A percentile compares a stretch with the other conserved stretches of the same genome.
These are phyloP conservation scores for Coccyzus lansbergi DNA, from an alignment of 2,797 vertebrate species.

Conservation along the genomic window DNA sequence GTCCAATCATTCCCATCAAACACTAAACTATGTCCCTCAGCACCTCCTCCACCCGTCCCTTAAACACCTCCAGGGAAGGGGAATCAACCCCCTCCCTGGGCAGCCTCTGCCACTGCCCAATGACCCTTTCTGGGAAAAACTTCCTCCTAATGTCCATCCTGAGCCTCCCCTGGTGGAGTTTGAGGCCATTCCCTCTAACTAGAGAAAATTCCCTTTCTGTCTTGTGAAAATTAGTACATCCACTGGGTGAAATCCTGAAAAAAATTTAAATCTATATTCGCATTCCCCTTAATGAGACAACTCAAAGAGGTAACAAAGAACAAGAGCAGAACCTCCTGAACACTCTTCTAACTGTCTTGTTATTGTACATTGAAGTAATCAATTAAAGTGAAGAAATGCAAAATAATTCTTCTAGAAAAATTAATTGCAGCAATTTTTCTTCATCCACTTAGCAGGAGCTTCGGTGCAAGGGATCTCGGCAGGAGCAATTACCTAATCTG, in stretches of 20 bases:
- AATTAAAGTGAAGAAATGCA: conserved; percentile 8
- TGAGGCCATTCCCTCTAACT: no score
- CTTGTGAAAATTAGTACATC: background rate
- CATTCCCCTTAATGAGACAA: background rate
- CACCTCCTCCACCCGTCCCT: no score
- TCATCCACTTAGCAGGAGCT: conserved; percentile 24
- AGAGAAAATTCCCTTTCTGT: conserved; percentile 21
- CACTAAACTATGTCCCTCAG: no score
- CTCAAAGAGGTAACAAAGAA: background rate
- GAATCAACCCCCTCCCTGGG: no score
- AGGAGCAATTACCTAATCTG: conserved; percentile 35
- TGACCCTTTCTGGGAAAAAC: no score
- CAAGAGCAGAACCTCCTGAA: conserved; percentile 3
- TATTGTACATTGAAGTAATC: background rate
- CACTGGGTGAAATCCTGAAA: background rate
- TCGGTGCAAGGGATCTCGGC: background rate
- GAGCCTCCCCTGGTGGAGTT: no score
- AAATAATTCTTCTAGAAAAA: background rate
- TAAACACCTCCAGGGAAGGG: no score
- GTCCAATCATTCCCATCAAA: no score
- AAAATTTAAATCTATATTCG: background rate
- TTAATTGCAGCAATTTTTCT: conserved; percentile 26
- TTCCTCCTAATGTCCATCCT: no score
- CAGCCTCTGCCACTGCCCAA: no score
- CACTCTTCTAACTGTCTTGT: background rate